Conservation (phyloP, 2,888 invertebrate genomes). For the Xestobium rufovillosum region DNA sequence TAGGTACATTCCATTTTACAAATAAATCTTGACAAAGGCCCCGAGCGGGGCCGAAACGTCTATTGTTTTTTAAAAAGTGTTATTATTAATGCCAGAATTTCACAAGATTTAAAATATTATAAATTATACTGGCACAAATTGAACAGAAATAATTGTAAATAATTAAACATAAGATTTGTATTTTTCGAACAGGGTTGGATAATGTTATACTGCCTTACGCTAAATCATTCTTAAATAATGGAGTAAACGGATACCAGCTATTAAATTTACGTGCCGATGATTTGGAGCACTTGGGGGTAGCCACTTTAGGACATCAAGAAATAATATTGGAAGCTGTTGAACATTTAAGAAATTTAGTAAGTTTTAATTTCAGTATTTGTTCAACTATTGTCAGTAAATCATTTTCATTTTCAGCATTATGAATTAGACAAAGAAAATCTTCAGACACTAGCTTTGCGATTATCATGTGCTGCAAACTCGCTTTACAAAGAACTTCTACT, state of each 20-base stretch:
- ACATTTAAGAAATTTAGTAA: slow-evolving; percentile 80
- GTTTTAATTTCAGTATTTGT: no score
- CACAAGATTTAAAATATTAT: no score
- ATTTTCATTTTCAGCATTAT: no score
- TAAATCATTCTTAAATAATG: slow-evolving; percentile 70
- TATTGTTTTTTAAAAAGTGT: no score
- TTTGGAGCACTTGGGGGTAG: slow-evolving; percentile 77
- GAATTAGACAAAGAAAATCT: slow-evolving; percentile 86
- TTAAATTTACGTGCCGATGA: slow-evolving; percentile 81
- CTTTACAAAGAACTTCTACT: slow-evolving; percentile 62
- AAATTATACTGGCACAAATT: no score
- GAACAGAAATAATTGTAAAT: no score
- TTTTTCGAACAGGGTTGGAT: slow-evolving; percentile 64
- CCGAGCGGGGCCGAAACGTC: no score
- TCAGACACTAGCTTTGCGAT: slow-evolving; percentile 77
- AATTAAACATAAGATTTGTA: slow-evolving; percentile 12
- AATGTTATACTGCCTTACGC: slow-evolving; percentile 72
- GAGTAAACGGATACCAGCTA: slow-evolving; percentile 74
- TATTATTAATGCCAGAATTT: no score
- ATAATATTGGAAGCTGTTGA: slow-evolving; percentile 88
- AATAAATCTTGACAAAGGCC: no score
- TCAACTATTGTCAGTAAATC: no score
- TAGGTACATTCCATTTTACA: no score
- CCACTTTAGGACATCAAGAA: slow-evolving; percentile 87
- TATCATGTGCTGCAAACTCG: slow-evolving; percentile 76